Base-by-base conservation (phyloP, 2,113 vertebrate genomes). In the Daubentonia madagascariensis region DNA sequence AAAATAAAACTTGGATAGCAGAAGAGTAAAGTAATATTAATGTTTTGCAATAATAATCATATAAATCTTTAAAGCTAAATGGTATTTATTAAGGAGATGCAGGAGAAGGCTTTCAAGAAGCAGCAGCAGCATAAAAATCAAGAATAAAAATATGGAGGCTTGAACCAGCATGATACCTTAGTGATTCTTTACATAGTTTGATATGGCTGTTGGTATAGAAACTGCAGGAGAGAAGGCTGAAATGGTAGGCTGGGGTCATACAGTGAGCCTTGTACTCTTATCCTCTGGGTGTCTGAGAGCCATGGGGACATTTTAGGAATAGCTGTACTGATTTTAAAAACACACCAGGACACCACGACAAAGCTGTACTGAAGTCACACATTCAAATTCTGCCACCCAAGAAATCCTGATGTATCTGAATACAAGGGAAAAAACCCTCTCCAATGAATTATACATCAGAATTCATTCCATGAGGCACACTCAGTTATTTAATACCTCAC, bases 261-360 rank as follows among this genome's bases (percentile, higher is more conserved):
- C 1, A 1, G 25, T 57, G 30, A 70, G 37, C 35, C 63, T n/a
- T 80, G 22, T 52, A 85, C 70, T 94, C 79, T 88, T n/a, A 85
- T 63, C 3, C 83, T 88, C 30, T 75, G 65, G 37, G 72, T 54
- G 12, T 89, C 3, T 57, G 43, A 72, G 50, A 93, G 78, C 14
- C 6, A 80, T 11, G 37, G 50, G 43, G 54, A 89, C 63, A 59
- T 89, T 91, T 95, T 59, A 89, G n/a, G 28, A 32, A 78, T 76
- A 43, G 70, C n/a, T 85, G 22, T 88, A 65, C 67, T 75, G 23
- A 94, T 81, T 92, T 85, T 35, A 87, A 96, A 94, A 94, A 61
- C 48, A 87, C 9, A 83, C 20, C 30, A 75, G 23, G 68, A 73
- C 14, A 93, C 4, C 3, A 65, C 57, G 67, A 72, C 14, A 45